Evolutionary conservation across 1,140 invertebrate genomes (phyloP).

Genomic region (Saccostrea glomerata): DNA sequence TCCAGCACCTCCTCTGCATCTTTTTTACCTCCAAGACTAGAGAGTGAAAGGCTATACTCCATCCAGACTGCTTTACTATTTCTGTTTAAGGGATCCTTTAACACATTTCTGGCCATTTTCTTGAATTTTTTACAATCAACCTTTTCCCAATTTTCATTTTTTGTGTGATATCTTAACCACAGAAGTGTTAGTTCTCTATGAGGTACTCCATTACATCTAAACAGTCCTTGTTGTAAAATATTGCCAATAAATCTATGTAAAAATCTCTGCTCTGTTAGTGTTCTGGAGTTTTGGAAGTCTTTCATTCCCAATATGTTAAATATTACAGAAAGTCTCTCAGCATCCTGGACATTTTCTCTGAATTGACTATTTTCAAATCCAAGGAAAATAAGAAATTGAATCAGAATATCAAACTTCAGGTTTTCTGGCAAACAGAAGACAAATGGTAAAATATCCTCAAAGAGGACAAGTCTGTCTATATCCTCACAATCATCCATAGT

Average conservation of each 20-base stretch:
- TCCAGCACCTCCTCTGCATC: constrained; percentile 76
- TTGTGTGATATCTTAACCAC: constrained; percentile 29
- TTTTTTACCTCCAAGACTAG: constrained; percentile 65
- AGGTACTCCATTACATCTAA: constrained; percentile 29
- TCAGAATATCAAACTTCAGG: constrained; percentile 72
- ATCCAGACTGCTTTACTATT: constrained; percentile 79
- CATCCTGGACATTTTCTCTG: neutral
- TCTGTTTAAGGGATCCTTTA: constrained; percentile 77
- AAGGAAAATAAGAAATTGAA: constrained; percentile 77
- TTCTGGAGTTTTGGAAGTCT: neutral
- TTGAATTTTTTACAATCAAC: constrained; percentile 71
- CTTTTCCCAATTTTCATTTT: neutral
- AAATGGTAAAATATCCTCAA: constrained; percentile 78
- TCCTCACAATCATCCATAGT: constrained; percentile 80
- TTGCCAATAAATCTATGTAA: constrained; percentile 17
- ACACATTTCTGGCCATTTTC: constrained; percentile 76
- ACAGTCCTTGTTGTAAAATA: constrained; percentile 22
- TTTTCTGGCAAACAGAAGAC: constrained; percentile 73
- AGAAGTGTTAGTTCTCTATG: constrained; percentile 9
- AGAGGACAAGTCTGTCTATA: constrained; percentile 78
- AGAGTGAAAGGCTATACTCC: constrained; percentile 77
- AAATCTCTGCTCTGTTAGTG: neutral
- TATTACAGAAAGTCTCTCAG: neutral
- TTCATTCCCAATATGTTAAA: neutral
- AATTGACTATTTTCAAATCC: constrained; percentile 59